Evolutionary conservation across 2,113 vertebrate species (phyloP).

Genomic region (Rhagologus leucostigma): DNA sequence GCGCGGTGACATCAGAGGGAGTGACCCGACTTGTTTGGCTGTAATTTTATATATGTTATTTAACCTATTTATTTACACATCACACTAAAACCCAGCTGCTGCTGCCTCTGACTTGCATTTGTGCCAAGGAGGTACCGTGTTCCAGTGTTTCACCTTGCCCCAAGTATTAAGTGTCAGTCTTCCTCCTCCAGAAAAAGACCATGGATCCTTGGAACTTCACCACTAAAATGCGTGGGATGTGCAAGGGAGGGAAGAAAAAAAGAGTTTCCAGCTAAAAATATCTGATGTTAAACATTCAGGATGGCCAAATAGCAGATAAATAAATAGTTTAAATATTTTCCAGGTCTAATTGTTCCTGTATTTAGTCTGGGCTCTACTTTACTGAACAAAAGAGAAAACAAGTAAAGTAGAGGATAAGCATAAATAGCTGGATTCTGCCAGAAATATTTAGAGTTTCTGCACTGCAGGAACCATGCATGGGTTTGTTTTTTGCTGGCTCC

Average conservation of each 20-base stretch:
- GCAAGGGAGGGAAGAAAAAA: neutral
- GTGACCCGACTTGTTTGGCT: neutral
- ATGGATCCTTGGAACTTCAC: neutral
- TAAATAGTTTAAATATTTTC: slow-evolving; percentile 28
- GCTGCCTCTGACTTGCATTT: neutral
- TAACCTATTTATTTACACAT: neutral
- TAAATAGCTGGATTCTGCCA: neutral
- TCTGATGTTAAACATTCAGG: neutral
- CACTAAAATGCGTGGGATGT: neutral
- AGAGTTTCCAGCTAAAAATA: slow-evolving; percentile 22
- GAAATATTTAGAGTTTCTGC: slow-evolving; percentile 27
- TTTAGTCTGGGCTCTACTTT: neutral
- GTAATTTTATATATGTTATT: neutral
- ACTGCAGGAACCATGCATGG: neutral
- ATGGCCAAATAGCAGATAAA: neutral
- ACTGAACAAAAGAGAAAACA: neutral
- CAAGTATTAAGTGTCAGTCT: neutral
- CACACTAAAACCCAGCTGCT: neutral
- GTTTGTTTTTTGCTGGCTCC: slow-evolving; percentile 18
- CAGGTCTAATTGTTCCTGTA: slow-evolving; percentile 12
- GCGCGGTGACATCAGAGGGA: accelerated
- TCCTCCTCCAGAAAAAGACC: neutral
- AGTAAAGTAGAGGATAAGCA: neutral
- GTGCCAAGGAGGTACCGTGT: neutral
- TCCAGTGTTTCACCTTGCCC: neutral